Percentiles rank a stretch among this genome's conserved stretches.
These are phyloP conservation scores for Ditylenchus dipsaci DNA, from an alignment of 1,140 invertebrate species.

Conservation along the genomic window DNA sequence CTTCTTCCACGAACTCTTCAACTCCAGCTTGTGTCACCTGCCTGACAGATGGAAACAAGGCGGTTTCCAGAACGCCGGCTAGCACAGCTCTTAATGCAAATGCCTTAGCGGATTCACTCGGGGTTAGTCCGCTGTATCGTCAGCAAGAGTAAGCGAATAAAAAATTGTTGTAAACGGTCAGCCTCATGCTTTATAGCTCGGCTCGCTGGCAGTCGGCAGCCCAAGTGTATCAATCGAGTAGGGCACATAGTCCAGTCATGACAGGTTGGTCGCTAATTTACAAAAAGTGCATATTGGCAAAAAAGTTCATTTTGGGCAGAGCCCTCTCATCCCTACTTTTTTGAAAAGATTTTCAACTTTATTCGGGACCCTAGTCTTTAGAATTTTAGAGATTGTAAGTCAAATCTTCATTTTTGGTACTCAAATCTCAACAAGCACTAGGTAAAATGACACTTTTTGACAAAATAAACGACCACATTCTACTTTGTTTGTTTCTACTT, in stretches of 20 bases:
- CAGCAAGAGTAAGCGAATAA: slow-evolving; percentile 50
- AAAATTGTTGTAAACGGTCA: too few relatives aligned
- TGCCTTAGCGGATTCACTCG: slow-evolving; percentile 47
- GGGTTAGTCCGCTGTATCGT: slow-evolving; percentile 52
- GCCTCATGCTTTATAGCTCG: slow-evolving; percentile 31
- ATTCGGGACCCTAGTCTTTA: too few relatives aligned
- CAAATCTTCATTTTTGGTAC: too few relatives aligned
- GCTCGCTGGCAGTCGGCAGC: slow-evolving; percentile 52
- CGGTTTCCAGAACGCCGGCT: slow-evolving; percentile 18
- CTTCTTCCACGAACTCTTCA: neutral
- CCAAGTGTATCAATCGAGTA: slow-evolving; percentile 54
- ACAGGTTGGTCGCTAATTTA: slow-evolving; percentile 5
- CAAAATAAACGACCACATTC: too few relatives aligned
- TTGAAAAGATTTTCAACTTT: too few relatives aligned
- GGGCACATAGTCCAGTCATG: slow-evolving; percentile 47
- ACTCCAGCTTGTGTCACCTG: neutral
- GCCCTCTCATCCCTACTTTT: too few relatives aligned
- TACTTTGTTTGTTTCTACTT: too few relatives aligned
- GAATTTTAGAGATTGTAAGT: too few relatives aligned
- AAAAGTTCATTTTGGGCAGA: neutral
- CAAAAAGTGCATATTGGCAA: slow-evolving; percentile 3
- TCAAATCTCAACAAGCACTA: too few relatives aligned
- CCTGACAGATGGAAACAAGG: neutral
- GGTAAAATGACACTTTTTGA: too few relatives aligned
- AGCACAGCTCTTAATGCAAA: slow-evolving; percentile 44